These are phyloP conservation scores for Stegana nigrithorax DNA, from an alignment of 2,888 invertebrate genomes.

Conservation along the genomic window DNA sequence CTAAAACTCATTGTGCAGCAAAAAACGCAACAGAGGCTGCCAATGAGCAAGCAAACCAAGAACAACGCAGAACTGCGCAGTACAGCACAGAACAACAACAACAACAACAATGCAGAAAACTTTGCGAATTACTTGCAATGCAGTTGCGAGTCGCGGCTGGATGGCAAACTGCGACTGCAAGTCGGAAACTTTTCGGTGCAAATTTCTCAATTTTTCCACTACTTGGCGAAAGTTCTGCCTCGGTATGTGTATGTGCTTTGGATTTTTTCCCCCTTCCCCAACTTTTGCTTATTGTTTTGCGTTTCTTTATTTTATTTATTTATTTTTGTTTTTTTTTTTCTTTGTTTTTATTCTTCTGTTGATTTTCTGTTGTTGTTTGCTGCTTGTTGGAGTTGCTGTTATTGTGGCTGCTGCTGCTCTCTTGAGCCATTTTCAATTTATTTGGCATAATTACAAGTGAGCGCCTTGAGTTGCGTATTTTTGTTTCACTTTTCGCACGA, in stretches of 20 bases:
- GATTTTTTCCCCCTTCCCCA: not conserved
- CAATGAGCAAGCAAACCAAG: no score
- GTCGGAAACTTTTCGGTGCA: not conserved
- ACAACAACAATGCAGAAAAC: not conserved
- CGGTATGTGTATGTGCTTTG: not conserved
- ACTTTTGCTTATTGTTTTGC: no score
- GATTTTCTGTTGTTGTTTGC: not conserved
- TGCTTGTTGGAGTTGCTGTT: not conserved
- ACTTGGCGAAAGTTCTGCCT: not conserved
- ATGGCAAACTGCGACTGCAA: not conserved
- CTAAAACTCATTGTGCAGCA: constrained; percentile 8
- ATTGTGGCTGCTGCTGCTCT: not conserved
- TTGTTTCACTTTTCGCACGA: not conserved
- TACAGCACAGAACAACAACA: not conserved
- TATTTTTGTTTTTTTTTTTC: not conserved
- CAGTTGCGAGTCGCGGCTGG: not conserved
- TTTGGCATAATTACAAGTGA: constrained; percentile 12
- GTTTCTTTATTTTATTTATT: not conserved
- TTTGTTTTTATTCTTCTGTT: not conserved
- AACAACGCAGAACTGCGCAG: no score
- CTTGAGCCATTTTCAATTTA: constrained; percentile 8
- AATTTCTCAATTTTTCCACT: constrained; percentile 12
- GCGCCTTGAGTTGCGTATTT: not conserved
- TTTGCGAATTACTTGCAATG: constrained; percentile 15
- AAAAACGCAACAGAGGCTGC: not conserved